phyloP scores from a whole-genome alignment of 2,113 vertebrate genomes.

The Crotalus horridus region DNA sequence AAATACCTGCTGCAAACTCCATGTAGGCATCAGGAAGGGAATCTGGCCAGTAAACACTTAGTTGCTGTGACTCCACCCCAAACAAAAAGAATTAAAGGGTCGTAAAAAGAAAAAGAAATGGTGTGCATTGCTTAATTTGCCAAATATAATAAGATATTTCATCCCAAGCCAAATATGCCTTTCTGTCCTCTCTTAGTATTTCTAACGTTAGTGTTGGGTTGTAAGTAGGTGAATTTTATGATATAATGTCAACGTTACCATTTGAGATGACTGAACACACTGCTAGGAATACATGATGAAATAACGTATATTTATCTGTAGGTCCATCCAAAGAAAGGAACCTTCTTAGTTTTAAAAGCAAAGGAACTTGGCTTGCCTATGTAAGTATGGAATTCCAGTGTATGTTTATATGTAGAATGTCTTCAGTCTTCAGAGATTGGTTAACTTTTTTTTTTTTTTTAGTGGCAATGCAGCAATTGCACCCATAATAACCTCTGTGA shows the following conservation, averaged over 20 bases:
- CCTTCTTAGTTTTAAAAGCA: slow-evolving; percentile 84
- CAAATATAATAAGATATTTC: background rate
- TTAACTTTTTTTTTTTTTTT: slow-evolving; percentile 26
- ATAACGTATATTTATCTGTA: slow-evolving; percentile 29
- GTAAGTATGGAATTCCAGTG: slow-evolving; percentile 71
- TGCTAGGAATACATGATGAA: background rate
- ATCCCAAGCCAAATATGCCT: background rate
- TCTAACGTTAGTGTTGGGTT: background rate
- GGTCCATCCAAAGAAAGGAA: slow-evolving; percentile 84
- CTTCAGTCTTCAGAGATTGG: rapidly evolving
- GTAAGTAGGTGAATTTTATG: background rate
- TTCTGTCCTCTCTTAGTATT: background rate
- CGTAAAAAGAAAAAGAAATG: background rate
- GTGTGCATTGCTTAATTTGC: background rate
- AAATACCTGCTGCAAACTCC: background rate
- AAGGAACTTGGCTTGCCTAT: slow-evolving; percentile 87
- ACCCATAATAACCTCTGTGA: slow-evolving; percentile 82
- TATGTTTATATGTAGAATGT: background rate
- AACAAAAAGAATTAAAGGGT: background rate
- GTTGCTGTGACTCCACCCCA: no score
- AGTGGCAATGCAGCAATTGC: slow-evolving; percentile 90
- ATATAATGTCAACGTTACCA: background rate
- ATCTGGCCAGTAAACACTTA: background rate
- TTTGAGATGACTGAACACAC: background rate
- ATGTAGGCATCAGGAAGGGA: background rate